Conservation (phyloP, 2,113 vertebrate species). For the Ovis aries region DNA sequence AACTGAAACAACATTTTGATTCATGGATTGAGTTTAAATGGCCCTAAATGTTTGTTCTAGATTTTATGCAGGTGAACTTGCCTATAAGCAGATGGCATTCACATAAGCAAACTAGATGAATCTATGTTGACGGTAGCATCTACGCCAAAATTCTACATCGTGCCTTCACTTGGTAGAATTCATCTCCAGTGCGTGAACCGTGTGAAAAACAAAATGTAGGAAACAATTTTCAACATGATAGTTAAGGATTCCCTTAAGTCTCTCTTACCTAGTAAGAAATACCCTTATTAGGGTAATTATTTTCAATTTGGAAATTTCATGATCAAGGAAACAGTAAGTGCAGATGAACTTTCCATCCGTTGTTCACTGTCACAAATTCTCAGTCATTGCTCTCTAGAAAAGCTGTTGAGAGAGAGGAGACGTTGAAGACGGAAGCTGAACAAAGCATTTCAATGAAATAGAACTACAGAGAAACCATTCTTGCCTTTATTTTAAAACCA, state of each 20-base stretch:
- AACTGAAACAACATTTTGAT: not conserved
- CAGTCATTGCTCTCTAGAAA: not conserved
- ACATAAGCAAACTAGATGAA: not conserved
- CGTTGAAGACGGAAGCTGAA: conserved; percentile 10
- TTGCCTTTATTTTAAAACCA: conserved; percentile 1
- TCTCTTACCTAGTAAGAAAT: not conserved
- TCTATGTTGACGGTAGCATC: not conserved
- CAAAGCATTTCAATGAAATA: not conserved
- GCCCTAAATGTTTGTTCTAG: not conserved
- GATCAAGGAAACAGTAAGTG: not conserved
- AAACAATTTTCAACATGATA: not conserved
- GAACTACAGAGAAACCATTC: not conserved
- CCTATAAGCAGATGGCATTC: not conserved
- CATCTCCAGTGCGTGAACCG: not conserved
- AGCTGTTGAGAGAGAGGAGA: not conserved
- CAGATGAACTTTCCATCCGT: not conserved
- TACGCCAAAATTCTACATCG: not conserved
- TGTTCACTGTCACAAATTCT: not conserved
- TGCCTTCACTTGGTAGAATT: not conserved
- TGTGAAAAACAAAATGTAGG: not conserved
- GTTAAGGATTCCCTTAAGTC: not conserved
- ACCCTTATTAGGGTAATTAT: not conserved
- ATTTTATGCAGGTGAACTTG: conserved; percentile 19
- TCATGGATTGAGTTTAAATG: conserved; percentile 21
- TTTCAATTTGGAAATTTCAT: conserved; percentile 4